These are phyloP conservation scores for Strigops habroptila DNA, from an alignment of 2,113 vertebrate species.

Conservation along the genomic window DNA sequence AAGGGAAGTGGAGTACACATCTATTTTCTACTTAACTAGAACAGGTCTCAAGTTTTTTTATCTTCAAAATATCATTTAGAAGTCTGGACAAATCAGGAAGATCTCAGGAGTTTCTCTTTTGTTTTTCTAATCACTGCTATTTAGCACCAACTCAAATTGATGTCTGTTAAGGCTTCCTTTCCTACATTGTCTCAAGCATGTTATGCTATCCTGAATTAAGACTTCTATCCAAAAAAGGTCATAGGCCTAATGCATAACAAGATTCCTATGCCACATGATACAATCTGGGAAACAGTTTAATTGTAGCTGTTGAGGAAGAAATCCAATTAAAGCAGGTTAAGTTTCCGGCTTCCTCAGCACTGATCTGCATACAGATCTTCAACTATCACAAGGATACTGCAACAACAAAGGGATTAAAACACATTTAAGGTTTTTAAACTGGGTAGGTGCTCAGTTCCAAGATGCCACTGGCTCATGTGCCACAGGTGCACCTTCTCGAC, in stretches of 20 bases:
- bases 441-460: not conserved
- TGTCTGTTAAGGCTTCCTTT: not conserved
- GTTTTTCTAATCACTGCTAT: not conserved
- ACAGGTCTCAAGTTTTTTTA: not conserved
- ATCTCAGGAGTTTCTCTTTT: not conserved
- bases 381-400: not conserved
- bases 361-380: not conserved
- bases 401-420: not conserved
- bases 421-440: not conserved
- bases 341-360: slow-evolving; percentile 22
- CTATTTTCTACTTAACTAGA: not conserved
- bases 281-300: not conserved
- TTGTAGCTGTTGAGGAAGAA: slow-evolving; percentile 25
- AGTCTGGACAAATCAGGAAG: not conserved
- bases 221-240: not conserved
- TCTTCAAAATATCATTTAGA: not conserved
- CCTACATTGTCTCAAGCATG: not conserved
- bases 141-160: not conserved
- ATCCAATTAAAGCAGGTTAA: slow-evolving; percentile 25
- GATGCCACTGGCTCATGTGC: not conserved
- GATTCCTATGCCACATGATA: not conserved
- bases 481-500: not conserved
- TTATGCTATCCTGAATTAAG: not conserved
- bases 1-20: not conserved
- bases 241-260: not conserved